Percentiles rank a stretch among this genome's conserved stretches.
phyloP scores from a whole-genome alignment of 92 coral and sea anemone genomes.

The Porites divaricata region DNA sequence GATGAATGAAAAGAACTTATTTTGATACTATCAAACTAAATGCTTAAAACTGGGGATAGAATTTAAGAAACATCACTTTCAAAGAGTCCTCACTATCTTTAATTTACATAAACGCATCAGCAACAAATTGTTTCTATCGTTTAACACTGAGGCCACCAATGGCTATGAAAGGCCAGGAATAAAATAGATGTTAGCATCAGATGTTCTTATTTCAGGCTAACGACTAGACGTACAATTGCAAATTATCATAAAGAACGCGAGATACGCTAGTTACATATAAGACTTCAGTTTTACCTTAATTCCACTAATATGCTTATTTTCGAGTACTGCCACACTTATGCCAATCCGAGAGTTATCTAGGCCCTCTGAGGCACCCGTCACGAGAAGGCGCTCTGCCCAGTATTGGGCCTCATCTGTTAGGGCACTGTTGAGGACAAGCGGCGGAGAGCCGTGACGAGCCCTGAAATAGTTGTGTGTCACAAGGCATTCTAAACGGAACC shows the following conservation, averaged over 20 bases:
- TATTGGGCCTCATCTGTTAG: constrained; percentile 96
- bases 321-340: constrained; percentile 77
- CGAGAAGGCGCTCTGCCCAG: constrained; percentile 98
- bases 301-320: constrained; percentile 74
- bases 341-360: constrained; percentile 85
- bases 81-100: no score
- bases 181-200: no score
- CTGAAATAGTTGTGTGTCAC: constrained; percentile 92
- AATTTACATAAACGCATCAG: no score
- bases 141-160: no score
- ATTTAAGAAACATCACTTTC: no score
- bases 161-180: no score
- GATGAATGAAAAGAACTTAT: not conserved
- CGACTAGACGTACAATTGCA: no score
- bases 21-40: not conserved
- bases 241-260: no score
- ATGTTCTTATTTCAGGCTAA: no score
- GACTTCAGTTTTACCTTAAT: constrained; percentile 61
- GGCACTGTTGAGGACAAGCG: constrained; percentile 74
- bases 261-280: not conserved
- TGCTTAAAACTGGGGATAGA: not conserved
- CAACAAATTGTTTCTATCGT: no score
- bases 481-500: constrained; percentile 92
- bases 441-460: constrained; percentile 94
- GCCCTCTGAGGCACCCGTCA: constrained; percentile 85